A percentile compares a stretch with the other conserved stretches of the same genome.
These are phyloP conservation scores for Caenorhabditis zanzibari DNA, from an alignment of 2,888 invertebrate genomes.

Conservation along the genomic window DNA sequence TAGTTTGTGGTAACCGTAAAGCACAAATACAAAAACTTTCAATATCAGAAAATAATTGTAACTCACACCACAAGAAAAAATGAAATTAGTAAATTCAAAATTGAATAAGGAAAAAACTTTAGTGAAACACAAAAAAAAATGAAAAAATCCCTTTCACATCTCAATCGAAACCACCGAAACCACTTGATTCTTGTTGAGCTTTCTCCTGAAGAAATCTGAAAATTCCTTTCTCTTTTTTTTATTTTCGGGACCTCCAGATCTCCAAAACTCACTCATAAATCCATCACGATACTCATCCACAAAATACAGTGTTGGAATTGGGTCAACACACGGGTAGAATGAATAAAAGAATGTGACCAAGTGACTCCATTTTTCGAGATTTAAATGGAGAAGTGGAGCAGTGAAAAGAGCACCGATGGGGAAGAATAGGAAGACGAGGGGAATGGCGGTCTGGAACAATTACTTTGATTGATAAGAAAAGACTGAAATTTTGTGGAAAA, in stretches of 20 bases:
- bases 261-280: constrained; percentile 9
- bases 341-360: constrained; percentile 46
- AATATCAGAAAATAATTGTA: too few relatives aligned
- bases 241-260: too few relatives aligned
- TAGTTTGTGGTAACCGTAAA: too few relatives aligned
- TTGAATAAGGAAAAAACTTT: too few relatives aligned
- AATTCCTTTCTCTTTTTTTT: neutral
- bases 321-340: constrained; percentile 42
- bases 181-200: neutral
- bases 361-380: neutral
- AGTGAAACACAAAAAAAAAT: too few relatives aligned
- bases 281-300: constrained; percentile 45
- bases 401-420: constrained; percentile 24
- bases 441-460: constrained; percentile 19
- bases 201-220: constrained; percentile 17
- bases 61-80: too few relatives aligned
- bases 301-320: constrained; percentile 27
- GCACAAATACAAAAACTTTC: too few relatives aligned
- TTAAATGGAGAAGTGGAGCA: neutral
- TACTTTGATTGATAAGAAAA: too few relatives aligned
- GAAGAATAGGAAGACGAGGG: constrained; percentile 23
- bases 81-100: too few relatives aligned
- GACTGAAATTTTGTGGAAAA: too few relatives aligned
- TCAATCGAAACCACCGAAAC: neutral
- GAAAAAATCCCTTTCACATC: neutral